Evolutionary conservation across 1,140 invertebrate genomes (phyloP).

Genomic region (Campoletis sonorensis): DNA sequence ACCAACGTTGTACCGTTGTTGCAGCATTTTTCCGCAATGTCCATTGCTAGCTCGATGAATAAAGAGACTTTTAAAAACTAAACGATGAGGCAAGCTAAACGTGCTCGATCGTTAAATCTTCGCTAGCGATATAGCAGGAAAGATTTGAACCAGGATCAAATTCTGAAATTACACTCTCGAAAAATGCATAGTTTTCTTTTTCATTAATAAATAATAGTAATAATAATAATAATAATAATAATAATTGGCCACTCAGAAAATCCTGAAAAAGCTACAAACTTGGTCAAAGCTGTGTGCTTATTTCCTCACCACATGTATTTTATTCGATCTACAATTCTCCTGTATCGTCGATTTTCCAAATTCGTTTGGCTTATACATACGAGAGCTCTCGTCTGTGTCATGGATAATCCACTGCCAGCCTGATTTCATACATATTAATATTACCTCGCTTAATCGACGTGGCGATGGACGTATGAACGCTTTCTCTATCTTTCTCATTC

Average conservation of each 20-base stretch:
- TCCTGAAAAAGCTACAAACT: no score
- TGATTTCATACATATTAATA: conserved; percentile 41
- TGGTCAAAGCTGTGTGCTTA: no score
- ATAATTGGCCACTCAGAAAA: no score
- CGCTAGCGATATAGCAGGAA: neutral
- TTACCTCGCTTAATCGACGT: conserved; percentile 59
- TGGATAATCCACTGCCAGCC: conserved; percentile 21
- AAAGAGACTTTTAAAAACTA: neutral
- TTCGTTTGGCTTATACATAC: neutral
- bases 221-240: no score
- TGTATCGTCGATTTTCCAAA: neutral
- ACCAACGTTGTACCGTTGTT: conserved; percentile 37
- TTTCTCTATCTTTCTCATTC: neutral
- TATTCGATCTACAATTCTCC: neutral
- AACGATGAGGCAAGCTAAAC: neutral
- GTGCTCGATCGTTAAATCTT: conserved; percentile 30
- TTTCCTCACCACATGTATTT: neutral
- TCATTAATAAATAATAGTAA: no score
- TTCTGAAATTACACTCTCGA: neutral
- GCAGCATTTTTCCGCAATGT: conserved; percentile 1
- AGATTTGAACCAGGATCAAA: neutral
- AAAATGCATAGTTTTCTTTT: no score
- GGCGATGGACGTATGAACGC: conserved; percentile 42
- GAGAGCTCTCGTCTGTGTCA: conserved; percentile 18
- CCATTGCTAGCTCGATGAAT: neutral